Conservation (phyloP, 2,797 vertebrate genomes). For the Microcaecilia unicolor region DNA sequence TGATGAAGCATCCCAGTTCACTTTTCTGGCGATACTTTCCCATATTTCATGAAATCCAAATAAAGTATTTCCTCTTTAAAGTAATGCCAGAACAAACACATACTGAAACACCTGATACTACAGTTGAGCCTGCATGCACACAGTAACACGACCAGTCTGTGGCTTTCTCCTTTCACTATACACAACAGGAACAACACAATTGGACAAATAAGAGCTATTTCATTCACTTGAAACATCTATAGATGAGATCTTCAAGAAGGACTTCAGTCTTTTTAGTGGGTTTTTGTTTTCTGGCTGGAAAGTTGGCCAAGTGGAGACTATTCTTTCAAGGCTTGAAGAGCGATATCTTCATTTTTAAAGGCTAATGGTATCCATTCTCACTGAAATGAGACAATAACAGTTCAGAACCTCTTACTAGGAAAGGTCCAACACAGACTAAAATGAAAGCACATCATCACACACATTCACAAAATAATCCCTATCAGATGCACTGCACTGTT, state of each 20-base stretch:
- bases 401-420: slow-evolving; percentile 27
- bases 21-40: background rate
- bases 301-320: slow-evolving; percentile 20
- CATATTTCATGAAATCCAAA: background rate
- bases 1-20: background rate
- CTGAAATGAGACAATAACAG: slow-evolving; percentile 37
- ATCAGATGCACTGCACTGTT: no score
- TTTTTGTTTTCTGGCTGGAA: slow-evolving; percentile 16
- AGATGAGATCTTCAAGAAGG: slow-evolving; percentile 33
- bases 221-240: slow-evolving; percentile 29
- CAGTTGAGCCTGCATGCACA: slow-evolving; percentile 28
- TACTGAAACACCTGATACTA: slow-evolving; percentile 26
- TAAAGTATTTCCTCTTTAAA: slow-evolving; percentile 33
- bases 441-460: no score
- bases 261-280: background rate
- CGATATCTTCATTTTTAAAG: slow-evolving; percentile 28
- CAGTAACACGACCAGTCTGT: slow-evolving; percentile 26
- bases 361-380: slow-evolving; percentile 27
- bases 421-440: slow-evolving; percentile 7
- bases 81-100: slow-evolving; percentile 25
- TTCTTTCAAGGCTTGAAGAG: slow-evolving; percentile 23
- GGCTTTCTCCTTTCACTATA: slow-evolving; percentile 26
- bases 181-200: slow-evolving; percentile 34
- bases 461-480: no score
- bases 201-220: slow-evolving; percentile 31